Evolutionary conservation across 2,113 vertebrate genomes (phyloP), one percentile per base, ranked within the genome.

Genomic region (Rhinogobius similis): DNA sequence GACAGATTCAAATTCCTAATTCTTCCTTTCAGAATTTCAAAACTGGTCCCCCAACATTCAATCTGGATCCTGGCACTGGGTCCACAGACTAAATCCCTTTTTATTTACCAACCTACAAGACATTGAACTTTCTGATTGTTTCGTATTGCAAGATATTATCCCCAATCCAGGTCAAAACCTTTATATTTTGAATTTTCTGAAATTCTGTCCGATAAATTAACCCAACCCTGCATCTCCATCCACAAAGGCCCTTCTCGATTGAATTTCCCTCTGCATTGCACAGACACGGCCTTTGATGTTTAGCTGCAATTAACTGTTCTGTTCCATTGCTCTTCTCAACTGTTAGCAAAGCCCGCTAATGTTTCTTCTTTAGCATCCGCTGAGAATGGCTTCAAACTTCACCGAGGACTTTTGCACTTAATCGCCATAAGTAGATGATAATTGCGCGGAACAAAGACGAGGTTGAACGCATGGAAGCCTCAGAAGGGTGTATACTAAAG

Each of bases 211-310:
- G 1, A 55, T 24, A 26, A 55, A 55, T 5, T 67, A 55, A 16
- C 24, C 53, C 72, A 69, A 81, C 69, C 72, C 21, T 79, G 36
- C 32, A 12, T 75, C 56, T 44, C 27, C 64, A 68, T 61, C 52
- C 53, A 61, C 70, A 71, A 26, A 53, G 59, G 7, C 58, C 5
- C 4, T 46, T 67, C 59, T 67, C 77, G 70, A 44, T 70, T 56
- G 46, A 26, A 82, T 79, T 81, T 69, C 84, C 82, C 84, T 81
- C 74, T 82, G 70, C 70, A 72, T 74, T 48, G 36, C 65, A 59
- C 59, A 79, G 23, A 66, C 67, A 36, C 67, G 65, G 44, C 70
- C 70, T 86, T 83, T 87, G 86, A 87, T 87, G 84, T 72, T 79
- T 5, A 18, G 6, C 69, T n/a, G 71, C 43, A 70, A 55, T 86